These are phyloP conservation scores for Pseudomyrmex cubaensis DNA, from an alignment of 1,140 invertebrate genomes.

Conservation along the genomic window DNA sequence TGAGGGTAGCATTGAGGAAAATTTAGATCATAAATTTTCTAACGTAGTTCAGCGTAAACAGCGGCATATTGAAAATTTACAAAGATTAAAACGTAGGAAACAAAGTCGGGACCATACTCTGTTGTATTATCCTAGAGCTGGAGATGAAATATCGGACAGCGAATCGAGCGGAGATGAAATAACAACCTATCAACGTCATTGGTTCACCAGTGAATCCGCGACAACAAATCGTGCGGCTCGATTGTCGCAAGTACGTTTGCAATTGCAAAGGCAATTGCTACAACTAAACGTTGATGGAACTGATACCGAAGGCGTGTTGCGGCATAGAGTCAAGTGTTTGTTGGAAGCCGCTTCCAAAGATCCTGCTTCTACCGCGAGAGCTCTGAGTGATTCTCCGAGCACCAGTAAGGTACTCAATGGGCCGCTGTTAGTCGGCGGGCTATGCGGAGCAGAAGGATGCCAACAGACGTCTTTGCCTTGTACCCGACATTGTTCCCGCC, in stretches of 20 bases:
- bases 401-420: constrained; percentile 80
- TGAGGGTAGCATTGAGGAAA: constrained; percentile 45
- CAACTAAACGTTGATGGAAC: constrained; percentile 82
- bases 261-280: constrained; percentile 85
- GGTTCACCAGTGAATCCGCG: constrained; percentile 79
- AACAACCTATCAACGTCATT: constrained; percentile 81
- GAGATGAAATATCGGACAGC: constrained; percentile 83
- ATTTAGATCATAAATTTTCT: constrained; percentile 68
- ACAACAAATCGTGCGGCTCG: constrained; percentile 82
- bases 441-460: constrained; percentile 85
- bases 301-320: constrained; percentile 76
- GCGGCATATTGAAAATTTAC: constrained; percentile 70
- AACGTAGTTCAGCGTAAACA: constrained; percentile 70
- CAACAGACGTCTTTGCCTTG: constrained; percentile 90
- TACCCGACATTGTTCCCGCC: constrained; percentile 92
- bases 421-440: constrained; percentile 82
- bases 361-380: constrained; percentile 75
- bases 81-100: constrained; percentile 72
- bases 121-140: constrained; percentile 83
- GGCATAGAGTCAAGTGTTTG: constrained; percentile 76
- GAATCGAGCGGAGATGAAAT: constrained; percentile 83
- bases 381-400: constrained; percentile 78
- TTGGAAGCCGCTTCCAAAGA: constrained; percentile 78
- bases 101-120: constrained; percentile 81
- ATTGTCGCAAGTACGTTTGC: constrained; percentile 85